A percentile compares a stretch with the other conserved stretches of the same genome.
phyloP scores from a whole-genome alignment of 2,797 vertebrate genomes.

The Melanotaenia nigrans region DNA sequence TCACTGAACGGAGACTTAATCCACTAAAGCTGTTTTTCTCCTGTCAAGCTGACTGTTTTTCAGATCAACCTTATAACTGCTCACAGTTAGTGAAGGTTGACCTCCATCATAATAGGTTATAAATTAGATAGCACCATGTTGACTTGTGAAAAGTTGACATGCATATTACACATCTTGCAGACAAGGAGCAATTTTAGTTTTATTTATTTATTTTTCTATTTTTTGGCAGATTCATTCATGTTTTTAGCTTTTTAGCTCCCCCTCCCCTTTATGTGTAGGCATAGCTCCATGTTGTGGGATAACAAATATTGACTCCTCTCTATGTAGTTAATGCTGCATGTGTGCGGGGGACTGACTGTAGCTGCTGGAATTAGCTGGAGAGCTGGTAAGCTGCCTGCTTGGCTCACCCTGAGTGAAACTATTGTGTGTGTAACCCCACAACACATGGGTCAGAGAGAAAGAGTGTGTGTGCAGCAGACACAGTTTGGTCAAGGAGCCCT shows the following conservation, averaged over 20 bases:
- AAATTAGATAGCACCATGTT: neutral
- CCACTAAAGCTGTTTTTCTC: constrained; percentile 32
- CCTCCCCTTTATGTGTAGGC: constrained; percentile 23
- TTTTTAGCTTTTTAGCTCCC: constrained; percentile 19
- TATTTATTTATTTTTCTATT: neutral
- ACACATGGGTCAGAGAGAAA: constrained; percentile 54
- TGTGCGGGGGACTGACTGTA: constrained; percentile 37
- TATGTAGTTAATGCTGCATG: constrained; percentile 28
- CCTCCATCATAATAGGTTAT: neutral
- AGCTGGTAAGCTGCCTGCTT: constrained; percentile 47
- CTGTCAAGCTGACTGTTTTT: constrained; percentile 14
- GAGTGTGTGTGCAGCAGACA: constrained; percentile 31
- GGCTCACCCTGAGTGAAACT: constrained; percentile 56
- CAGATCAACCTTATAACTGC: neutral
- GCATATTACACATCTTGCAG: neutral
- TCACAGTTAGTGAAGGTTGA: neutral
- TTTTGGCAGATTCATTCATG: constrained; percentile 15
- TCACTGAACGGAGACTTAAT: constrained; percentile 36
- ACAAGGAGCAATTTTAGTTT: no score
- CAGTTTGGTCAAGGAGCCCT: constrained; percentile 41
- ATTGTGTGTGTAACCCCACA: constrained; percentile 57
- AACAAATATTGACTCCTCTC: constrained; percentile 37
- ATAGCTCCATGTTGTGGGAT: constrained; percentile 33
- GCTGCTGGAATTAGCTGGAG: constrained; percentile 60
- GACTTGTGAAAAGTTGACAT: neutral